phyloP scores from a whole-genome alignment of 2,888 invertebrate species.

The Hirudinaria manillensis region DNA sequence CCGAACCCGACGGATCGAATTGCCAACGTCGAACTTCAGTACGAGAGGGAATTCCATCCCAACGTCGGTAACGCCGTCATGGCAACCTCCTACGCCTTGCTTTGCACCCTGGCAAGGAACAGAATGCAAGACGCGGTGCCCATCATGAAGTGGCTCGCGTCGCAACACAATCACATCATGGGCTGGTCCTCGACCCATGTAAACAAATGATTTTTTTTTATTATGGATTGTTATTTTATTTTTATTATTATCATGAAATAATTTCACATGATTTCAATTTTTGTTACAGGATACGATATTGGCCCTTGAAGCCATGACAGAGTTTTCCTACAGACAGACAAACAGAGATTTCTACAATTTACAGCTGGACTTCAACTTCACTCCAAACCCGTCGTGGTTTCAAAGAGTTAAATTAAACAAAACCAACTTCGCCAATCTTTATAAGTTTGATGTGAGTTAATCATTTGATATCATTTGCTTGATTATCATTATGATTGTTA shows the following conservation, averaged over 20 bases:
- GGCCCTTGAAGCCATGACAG: constrained; percentile 77
- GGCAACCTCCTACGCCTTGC: constrained; percentile 81
- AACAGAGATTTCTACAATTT: constrained; percentile 50
- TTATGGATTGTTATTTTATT: no score
- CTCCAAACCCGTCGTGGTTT: constrained; percentile 48
- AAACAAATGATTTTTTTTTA: no score
- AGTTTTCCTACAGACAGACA: constrained; percentile 47
- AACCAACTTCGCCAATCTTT: constrained; percentile 48
- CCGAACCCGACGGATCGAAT: constrained; percentile 48
- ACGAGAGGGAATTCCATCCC: constrained; percentile 65
- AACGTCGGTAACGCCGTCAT: constrained; percentile 68
- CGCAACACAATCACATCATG: constrained; percentile 50
- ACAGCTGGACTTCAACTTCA: constrained; percentile 51
- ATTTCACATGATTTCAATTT: no score
- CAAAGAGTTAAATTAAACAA: constrained; percentile 43
- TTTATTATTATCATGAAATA: no score
- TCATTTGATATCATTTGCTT: neutral
- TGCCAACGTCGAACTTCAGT: constrained; percentile 65
- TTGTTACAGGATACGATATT: constrained; percentile 69
- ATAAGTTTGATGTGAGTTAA: constrained; percentile 39
- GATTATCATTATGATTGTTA: no score
- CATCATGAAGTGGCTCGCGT: constrained; percentile 52
- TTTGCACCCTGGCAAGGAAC: constrained; percentile 63
- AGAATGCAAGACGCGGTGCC: constrained; percentile 39
- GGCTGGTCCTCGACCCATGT: constrained; percentile 52